Base-by-base conservation (phyloP, 1,140 invertebrate species). In the Dendrolimus punctatus region DNA sequence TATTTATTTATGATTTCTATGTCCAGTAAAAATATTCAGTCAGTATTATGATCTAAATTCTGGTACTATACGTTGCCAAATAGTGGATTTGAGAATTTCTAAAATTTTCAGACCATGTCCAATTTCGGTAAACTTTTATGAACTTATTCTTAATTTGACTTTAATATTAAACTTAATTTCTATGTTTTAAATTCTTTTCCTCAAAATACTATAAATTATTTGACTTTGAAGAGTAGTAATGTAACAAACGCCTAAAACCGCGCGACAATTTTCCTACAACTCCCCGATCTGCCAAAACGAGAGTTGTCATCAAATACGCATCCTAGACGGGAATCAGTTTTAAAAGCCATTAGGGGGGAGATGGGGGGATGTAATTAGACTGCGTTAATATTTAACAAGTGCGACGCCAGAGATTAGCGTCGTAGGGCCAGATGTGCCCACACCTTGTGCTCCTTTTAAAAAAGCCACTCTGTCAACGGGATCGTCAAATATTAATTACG, bases 351-450 rank as follows among this genome's bases (percentile, higher is more conserved):
- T 85, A 85, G 75, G 70, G 66, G 69, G 76, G 67, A 58, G 69
- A 61, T 61, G 55, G 66, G 69, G 68, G 64, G 68, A 58, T 71
- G 80, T 83, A 85, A 85, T 85, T 85, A 85, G 78, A 78, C 68
- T 71, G 76, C 82, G 76, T 85, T 85, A 85, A 85, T 85, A 85
- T 85, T 85, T 85, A 85, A 83, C 80, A 83, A 85, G 82, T 85
- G 76, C 73, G 73, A 69, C 69, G 73, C 65, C 63, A 63, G 48
- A 82, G 81, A 85, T 85, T 83, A 85, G 66, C 76, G 73, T 62
- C 70, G 62, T 53, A 62, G 52, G 45, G 55, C 62, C 80, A 84
- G 75, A 73, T 84, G 77, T 61, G 75, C 45, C 67, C 64, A 63
- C 75, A 73, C 76, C 77, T 80, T 66, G 66, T 77, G 43, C 49